These are phyloP conservation scores for Pterocles orientalis DNA, from an alignment of 2,113 vertebrate genomes.

Conservation along the genomic window DNA sequence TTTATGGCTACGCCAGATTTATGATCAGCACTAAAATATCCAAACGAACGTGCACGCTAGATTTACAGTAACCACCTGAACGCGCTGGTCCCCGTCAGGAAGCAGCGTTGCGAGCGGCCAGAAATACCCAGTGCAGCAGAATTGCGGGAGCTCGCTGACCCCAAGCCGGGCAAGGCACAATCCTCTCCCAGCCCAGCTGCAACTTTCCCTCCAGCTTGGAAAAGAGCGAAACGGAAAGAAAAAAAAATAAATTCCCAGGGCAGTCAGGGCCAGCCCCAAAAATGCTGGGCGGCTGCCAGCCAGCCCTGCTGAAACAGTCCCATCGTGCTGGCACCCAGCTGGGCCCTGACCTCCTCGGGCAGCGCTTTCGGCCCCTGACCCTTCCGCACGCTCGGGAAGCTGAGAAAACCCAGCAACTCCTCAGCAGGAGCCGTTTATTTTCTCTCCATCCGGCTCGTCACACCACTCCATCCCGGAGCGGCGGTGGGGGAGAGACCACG, in stretches of 20 bases:
- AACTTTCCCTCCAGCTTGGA: background rate
- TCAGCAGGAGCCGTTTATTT: background rate
- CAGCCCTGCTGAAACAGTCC: background rate
- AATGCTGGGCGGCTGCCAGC: background rate
- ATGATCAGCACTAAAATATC: conserved; percentile 46
- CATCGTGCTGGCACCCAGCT: background rate
- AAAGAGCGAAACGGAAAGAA: background rate
- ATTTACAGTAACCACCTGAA: conserved; percentile 31
- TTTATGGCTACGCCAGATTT: conserved; percentile 42
- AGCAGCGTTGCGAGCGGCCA: background rate
- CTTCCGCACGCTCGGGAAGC: background rate
- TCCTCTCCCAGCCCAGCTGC: background rate
- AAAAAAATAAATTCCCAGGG: background rate
- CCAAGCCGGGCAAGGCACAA: background rate
- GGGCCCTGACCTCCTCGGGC: background rate
- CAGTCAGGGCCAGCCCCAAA: background rate
- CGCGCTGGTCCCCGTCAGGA: background rate
- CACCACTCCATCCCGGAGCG: rapidly evolving
- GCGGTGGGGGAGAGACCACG: rapidly evolving
- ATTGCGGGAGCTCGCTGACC: background rate
- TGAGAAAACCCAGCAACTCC: background rate
- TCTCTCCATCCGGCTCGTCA: background rate
- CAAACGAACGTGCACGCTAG: background rate
- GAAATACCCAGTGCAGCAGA: conserved; percentile 14
- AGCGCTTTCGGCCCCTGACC: background rate